Conservation (phyloP, 1,140 invertebrate species). For the Drosophila grimshawi region DNA sequence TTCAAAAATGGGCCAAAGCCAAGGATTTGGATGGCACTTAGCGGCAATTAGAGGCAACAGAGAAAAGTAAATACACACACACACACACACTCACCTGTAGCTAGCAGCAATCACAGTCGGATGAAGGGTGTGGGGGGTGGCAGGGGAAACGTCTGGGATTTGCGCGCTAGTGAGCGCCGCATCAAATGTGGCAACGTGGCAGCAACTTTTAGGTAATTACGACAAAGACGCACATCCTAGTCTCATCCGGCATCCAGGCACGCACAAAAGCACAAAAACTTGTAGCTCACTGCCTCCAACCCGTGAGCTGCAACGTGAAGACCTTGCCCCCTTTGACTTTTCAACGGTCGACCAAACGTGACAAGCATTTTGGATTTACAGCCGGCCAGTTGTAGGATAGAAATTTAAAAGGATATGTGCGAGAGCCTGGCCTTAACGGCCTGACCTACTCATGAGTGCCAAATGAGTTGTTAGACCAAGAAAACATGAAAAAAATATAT, state of each 20-base stretch:
- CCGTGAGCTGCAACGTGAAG: slow-evolving; percentile 20
- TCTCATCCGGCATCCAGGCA: slow-evolving; percentile 50
- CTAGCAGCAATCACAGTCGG: slow-evolving; percentile 14
- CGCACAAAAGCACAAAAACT: slow-evolving; percentile 59
- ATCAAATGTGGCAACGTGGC: slow-evolving; percentile 27
- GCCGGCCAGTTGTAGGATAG: slow-evolving; percentile 35
- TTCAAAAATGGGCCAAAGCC: slow-evolving; percentile 16
- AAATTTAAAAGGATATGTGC: slow-evolving; percentile 61
- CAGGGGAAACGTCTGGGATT: slow-evolving; percentile 33
- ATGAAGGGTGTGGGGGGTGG: neutral
- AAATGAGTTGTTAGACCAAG: slow-evolving; percentile 67
- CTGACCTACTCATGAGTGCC: slow-evolving; percentile 75
- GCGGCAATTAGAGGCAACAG: slow-evolving; percentile 64
- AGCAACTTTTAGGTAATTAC: slow-evolving; percentile 43
- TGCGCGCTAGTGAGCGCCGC: slow-evolving; percentile 27
- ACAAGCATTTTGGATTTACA: slow-evolving; percentile 55
- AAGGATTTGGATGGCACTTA: slow-evolving; percentile 65
- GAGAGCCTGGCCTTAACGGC: slow-evolving; percentile 54
- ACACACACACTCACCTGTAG: slow-evolving; percentile 60
- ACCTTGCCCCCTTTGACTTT: slow-evolving; percentile 44
- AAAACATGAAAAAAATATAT: neutral
- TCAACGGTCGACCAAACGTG: slow-evolving; percentile 67
- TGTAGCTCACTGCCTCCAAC: slow-evolving; percentile 13
- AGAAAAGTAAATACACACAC: slow-evolving; percentile 10
- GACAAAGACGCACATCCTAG: slow-evolving; percentile 44